phyloP scores from a whole-genome alignment of 2,888 invertebrate genomes.

The Parochlus steinenii region DNA sequence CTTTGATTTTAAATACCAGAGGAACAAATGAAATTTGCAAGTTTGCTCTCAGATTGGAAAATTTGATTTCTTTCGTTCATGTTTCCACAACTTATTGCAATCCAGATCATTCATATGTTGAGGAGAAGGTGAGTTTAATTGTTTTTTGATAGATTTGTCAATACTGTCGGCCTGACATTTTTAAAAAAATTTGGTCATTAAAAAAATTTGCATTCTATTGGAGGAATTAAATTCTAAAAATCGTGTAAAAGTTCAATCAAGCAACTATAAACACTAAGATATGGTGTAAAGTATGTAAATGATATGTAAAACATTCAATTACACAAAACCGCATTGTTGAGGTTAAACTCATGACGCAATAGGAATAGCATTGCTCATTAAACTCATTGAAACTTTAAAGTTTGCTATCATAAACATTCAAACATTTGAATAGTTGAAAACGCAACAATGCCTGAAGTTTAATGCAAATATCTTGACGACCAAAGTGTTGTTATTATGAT shows the following conservation, averaged over 20 bases:
- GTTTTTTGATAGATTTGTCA: conserved; percentile 31
- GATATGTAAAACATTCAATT: neutral
- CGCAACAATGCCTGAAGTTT: too few species aligned
- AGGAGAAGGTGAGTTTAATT: conserved; percentile 48
- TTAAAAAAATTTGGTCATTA: conserved; percentile 30
- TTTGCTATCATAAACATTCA: too few species aligned
- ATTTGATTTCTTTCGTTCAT: conserved; percentile 50
- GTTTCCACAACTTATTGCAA: conserved; percentile 82
- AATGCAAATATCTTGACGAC: too few species aligned
- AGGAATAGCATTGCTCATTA: too few species aligned
- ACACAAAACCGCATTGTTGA: conserved; percentile 15
- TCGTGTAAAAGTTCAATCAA: conserved; percentile 16
- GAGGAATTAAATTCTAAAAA: neutral
- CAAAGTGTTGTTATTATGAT: too few species aligned
- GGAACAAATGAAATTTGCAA: conserved; percentile 46
- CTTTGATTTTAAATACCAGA: conserved; percentile 44
- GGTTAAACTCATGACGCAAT: too few species aligned
- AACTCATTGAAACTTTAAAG: too few species aligned
- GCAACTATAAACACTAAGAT: conserved; percentile 14
- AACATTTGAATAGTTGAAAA: too few species aligned
- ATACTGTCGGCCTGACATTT: conserved; percentile 31
- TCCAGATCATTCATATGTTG: conserved; percentile 51
- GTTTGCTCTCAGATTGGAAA: conserved; percentile 37
- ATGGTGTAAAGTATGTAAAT: neutral
- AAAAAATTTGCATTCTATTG: conserved; percentile 24